Conservation (phyloP, 2,113 vertebrate species). For the Dasyornis broadbenti region DNA sequence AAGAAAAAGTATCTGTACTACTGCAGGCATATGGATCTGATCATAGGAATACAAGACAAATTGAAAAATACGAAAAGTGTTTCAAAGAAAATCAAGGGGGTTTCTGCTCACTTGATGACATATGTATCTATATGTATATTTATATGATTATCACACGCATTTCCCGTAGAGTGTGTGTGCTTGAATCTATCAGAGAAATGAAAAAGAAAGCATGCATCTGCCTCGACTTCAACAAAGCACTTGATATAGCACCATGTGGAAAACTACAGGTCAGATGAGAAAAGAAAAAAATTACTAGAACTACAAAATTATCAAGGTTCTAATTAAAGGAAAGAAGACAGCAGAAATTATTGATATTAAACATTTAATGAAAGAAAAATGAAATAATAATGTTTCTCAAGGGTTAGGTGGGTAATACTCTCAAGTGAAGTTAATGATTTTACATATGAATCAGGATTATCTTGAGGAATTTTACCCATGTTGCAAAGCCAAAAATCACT, state of each 20-base stretch:
- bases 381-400: background rate
- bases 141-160: background rate
- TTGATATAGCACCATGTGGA: background rate
- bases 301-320: background rate
- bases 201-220: background rate
- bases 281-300: background rate
- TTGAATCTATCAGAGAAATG: background rate
- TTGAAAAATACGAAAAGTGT: rapidly evolving
- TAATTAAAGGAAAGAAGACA: background rate
- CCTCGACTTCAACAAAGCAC: background rate
- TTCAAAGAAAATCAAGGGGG: rapidly evolving
- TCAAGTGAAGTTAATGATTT: background rate
- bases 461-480: background rate
- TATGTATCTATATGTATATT: no score
- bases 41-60: background rate
- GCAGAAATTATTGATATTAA: background rate
- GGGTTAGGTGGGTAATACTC: rapidly evolving
- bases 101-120: background rate
- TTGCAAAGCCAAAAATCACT: background rate
- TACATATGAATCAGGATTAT: background rate
- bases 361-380: background rate
- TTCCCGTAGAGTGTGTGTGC: background rate
- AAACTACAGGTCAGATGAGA: background rate
- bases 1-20: background rate
- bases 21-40: background rate